Evolutionary conservation across 92 coral and sea anemone genomes (phyloP), one percentile per base, ranked within the genome.

Genomic region (Zoanthus gigantus): DNA sequence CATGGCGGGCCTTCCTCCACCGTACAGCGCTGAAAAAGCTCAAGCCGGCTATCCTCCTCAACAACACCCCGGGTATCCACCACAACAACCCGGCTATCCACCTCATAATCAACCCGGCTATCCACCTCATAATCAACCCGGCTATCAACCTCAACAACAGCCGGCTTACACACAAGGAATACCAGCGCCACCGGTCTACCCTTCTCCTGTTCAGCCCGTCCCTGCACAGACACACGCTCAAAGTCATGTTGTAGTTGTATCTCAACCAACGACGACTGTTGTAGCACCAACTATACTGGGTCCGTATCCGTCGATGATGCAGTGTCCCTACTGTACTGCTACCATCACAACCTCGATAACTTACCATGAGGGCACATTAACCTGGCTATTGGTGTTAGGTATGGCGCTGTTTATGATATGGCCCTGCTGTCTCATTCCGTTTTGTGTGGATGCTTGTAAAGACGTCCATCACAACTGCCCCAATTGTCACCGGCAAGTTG

Each of bases 381-480:
- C 87, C 17, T 90, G 92, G 92, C 44, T 90, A 3, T 58, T 81
- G 11, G 85, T 81, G 47, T 5, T 79, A 10, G 84, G 72, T 17
- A 46, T 81, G 85, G 75, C 60, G 3, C 11, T 81, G 29, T 47
- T 65, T 6, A 16, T 81, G 23, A 1, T 81, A 9, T 81, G 85
- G 92, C 92, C 92, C 1, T 90, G 71, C 1, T 90, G 92, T 30
- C 82, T 90, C 14, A 71, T 90, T 50, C 92, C 92, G 13, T 90
- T 90, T 74, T 90, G 89, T 63, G 3, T 90, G 78, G 89, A 90
- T 54, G 86, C 89, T n/a, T 90, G 92, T 78, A 90, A 90, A 57
- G 92, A 90, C 78, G 92, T 90, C 10, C 83, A 82, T 45, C 92
- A 90, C 23, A 47, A 54, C 8, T 90, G 92, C 23, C 92, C 92